Evolutionary conservation across 2,797 vertebrate genomes (phyloP).

Genomic region (Natrix natrix): DNA sequence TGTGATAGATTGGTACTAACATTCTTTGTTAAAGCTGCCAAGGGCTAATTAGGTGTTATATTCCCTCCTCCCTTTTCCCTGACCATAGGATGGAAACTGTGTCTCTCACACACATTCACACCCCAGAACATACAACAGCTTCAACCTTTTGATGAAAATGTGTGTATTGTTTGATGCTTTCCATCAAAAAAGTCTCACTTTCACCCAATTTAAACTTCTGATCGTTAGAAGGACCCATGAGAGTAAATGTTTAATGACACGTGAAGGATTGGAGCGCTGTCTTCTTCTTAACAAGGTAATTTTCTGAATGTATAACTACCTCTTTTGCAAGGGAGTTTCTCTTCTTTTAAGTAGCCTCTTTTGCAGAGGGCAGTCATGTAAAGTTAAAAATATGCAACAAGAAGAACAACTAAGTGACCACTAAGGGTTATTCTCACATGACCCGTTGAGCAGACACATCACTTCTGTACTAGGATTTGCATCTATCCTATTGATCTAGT

Average conservation of each 20-base stretch:
- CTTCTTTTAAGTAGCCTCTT: neutral
- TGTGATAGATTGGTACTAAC: neutral
- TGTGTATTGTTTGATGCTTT: neutral
- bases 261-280: neutral
- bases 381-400: neutral
- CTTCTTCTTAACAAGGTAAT: neutral
- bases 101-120: neutral
- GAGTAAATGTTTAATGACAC: neutral
- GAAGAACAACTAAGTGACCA: neutral
- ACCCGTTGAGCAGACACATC: neutral
- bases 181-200: neutral
- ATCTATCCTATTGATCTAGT: neutral
- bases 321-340: neutral
- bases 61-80: neutral
- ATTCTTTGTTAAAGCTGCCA: neutral
- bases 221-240: neutral
- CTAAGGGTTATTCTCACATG: neutral
- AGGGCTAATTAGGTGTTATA: slow-evolving; percentile 19
- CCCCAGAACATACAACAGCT: neutral
- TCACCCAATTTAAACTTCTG: neutral
- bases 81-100: neutral
- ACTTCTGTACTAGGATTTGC: neutral
- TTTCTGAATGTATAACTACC: neutral
- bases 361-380: neutral
- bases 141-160: neutral